Evolutionary conservation across 2,113 vertebrate species (phyloP).

Genomic region (Equus przewalskii): DNA sequence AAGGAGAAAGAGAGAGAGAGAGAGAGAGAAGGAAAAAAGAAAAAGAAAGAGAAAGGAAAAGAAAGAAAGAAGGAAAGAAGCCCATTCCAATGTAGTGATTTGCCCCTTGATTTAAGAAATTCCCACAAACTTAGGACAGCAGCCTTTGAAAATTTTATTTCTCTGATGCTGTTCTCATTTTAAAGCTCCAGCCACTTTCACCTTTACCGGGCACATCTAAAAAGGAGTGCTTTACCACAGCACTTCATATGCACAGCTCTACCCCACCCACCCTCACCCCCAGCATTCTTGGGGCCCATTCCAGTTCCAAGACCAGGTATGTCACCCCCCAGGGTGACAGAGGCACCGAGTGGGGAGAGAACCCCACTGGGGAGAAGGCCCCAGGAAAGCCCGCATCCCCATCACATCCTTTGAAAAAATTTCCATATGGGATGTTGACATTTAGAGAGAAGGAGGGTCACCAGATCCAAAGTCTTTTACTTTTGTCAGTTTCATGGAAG

Average conservation of each 20-base stretch:
- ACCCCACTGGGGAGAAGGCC: not conserved
- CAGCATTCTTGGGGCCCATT: not conserved
- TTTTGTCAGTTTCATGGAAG: not conserved
- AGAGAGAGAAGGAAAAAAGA: rapidly evolving
- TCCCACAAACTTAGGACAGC: not conserved
- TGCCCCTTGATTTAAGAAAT: conserved; percentile 30
- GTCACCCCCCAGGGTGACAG: not conserved
- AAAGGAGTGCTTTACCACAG: not conserved
- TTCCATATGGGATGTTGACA: not conserved
- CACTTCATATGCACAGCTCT: not conserved
- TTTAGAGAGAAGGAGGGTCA: not conserved
- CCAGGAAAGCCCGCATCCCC: not conserved
- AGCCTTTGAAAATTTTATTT: not conserved
- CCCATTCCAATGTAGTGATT: not conserved
- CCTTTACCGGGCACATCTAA: not conserved
- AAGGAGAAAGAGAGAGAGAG: not conserved
- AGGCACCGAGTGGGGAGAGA: not conserved
- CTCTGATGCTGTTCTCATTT: not conserved
- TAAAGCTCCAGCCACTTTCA: not conserved
- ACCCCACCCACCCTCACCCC: not conserved
- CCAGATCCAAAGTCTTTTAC: not conserved
- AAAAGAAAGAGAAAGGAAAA: not conserved
- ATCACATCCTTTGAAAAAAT: not conserved
- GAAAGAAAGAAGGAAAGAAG: not conserved
- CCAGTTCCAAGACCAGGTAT: not conserved